Evolutionary conservation across 2,888 invertebrate species (phyloP).

Genomic region (Malthinus seriepunctatus): DNA sequence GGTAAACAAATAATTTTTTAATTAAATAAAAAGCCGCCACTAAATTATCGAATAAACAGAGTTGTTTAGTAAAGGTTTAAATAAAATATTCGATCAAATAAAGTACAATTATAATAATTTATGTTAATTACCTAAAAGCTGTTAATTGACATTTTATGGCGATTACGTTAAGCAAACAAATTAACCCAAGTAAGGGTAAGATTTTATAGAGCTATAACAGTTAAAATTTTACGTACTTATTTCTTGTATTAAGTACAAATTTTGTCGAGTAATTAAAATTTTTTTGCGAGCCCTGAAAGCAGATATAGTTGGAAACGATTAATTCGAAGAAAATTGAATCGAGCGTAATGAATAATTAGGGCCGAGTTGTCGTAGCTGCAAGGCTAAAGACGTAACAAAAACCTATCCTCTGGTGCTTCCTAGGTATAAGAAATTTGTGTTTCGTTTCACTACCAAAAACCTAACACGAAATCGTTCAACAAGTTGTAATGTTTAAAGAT

Average conservation of each 20-base stretch:
- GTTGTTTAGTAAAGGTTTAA: no score
- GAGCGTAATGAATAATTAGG: neutral
- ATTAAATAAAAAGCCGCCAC: no score
- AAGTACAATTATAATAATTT: neutral
- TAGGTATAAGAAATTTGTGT: neutral
- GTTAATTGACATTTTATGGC: constrained; percentile 6
- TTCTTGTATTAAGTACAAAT: neutral
- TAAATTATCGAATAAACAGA: no score
- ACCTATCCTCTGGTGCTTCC: no score
- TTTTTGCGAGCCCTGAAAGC: no score
- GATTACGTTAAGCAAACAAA: constrained; percentile 16
- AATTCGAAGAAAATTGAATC: no score
- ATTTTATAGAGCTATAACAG: constrained; percentile 15
- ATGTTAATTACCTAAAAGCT: constrained; percentile 5
- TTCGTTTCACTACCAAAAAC: neutral
- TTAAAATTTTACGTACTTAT: constrained; percentile 15
- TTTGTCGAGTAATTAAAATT: neutral
- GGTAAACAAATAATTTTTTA: no score
- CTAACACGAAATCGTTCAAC: neutral
- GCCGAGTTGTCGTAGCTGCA: no score
- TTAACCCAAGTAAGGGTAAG: constrained; percentile 11
- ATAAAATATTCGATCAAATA: no score
- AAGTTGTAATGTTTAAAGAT: neutral
- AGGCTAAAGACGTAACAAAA: neutral
- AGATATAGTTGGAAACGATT: no score